Conservation (phyloP, 2,113 vertebrate genomes). For the Paracyprichromis sp. region DNA sequence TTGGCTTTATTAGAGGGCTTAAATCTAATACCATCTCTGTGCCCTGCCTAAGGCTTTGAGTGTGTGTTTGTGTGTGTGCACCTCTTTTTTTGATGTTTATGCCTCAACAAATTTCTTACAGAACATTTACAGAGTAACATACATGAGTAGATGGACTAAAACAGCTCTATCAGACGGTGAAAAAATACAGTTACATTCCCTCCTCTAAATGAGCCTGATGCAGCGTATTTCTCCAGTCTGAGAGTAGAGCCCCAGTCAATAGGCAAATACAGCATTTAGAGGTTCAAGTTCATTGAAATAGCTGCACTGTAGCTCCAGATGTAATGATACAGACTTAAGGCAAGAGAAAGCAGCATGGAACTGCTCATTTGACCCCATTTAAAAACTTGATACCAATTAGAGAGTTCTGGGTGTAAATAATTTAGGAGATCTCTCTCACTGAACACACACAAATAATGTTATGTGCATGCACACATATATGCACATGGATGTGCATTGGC, state of each 20-base stretch:
- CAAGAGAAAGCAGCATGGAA: constrained; percentile 57
- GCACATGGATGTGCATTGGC: not conserved
- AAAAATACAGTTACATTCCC: not conserved
- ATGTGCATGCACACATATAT: constrained; percentile 6
- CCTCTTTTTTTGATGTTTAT: constrained; percentile 29
- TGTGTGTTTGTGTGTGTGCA: not conserved
- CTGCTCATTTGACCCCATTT: constrained; percentile 79
- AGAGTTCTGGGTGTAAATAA: constrained; percentile 74
- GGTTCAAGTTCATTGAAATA: constrained; percentile 32
- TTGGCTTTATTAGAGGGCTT: constrained; percentile 59
- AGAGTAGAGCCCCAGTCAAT: not conserved
- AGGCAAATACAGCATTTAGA: constrained; percentile 4
- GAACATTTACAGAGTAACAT: constrained; percentile 13
- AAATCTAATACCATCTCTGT: constrained; percentile 55
- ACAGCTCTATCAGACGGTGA: not conserved
- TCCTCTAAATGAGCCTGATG: not conserved
- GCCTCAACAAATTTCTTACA: not conserved
- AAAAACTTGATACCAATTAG: constrained; percentile 81
- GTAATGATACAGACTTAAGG: constrained; percentile 42
- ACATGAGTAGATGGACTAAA: constrained; percentile 3
- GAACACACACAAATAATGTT: constrained; percentile 49
- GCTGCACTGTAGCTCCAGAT: constrained; percentile 8
- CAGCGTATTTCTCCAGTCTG: not conserved
- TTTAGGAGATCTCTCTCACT: constrained; percentile 60
- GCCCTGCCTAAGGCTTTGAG: constrained; percentile 19